These are phyloP conservation scores for Drosophila meridionalis DNA, from an alignment of 2,888 invertebrate species.

Conservation along the genomic window DNA sequence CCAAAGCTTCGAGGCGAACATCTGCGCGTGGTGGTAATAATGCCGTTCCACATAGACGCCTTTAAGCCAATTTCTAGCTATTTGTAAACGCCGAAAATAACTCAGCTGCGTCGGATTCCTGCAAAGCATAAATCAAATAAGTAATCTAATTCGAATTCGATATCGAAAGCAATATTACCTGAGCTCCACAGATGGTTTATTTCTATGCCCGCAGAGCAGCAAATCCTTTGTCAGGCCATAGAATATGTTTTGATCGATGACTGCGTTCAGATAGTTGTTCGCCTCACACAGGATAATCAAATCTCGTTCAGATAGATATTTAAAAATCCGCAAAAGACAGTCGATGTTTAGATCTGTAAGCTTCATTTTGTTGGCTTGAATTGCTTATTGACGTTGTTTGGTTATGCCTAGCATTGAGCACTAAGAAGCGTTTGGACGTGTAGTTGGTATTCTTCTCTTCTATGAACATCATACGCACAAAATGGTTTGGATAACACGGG, in stretches of 20 bases:
- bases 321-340: constrained; percentile 86
- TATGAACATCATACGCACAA: constrained; percentile 16
- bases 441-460: not conserved
- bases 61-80: constrained; percentile 87
- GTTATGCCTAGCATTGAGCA: constrained; percentile 6
- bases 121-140: not conserved
- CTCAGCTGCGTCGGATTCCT: constrained; percentile 81
- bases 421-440: not conserved
- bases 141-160: not conserved
- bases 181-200: constrained; percentile 63
- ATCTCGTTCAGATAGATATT: constrained; percentile 86
- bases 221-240: constrained; percentile 77
- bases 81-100: constrained; percentile 81
- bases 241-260: constrained; percentile 85
- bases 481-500: constrained; percentile 1
- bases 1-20: constrained; percentile 86
- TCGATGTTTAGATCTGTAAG: constrained; percentile 81
- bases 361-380: constrained; percentile 40
- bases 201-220: constrained; percentile 83
- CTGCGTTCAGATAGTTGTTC: constrained; percentile 85
- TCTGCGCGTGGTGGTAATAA: constrained; percentile 85
- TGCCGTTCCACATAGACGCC: constrained; percentile 86
- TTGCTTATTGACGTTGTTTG: not conserved
- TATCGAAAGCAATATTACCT: constrained; percentile 54
- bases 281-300: constrained; percentile 86